Evolutionary conservation across 2,113 vertebrate species (phyloP).

Genomic region (Lampris incognitus): DNA sequence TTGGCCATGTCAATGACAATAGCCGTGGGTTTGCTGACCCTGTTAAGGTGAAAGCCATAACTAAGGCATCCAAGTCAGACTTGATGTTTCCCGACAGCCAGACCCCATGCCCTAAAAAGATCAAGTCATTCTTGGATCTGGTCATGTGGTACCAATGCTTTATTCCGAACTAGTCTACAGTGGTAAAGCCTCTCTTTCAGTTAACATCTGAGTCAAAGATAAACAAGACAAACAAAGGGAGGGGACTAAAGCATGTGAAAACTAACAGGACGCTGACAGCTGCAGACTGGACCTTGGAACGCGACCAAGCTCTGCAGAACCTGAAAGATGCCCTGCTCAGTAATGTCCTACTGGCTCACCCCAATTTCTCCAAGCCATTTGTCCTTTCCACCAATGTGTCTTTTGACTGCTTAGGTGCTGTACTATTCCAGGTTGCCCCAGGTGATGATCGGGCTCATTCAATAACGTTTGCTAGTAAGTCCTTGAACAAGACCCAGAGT

Average conservation of each 20-base stretch:
- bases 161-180: not conserved
- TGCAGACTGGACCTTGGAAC: slow-evolving; percentile 11
- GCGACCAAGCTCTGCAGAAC: slow-evolving; percentile 1
- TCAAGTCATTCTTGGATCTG: slow-evolving; percentile 20
- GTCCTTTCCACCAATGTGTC: too few species aligned
- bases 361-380: too few species aligned
- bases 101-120: not conserved
- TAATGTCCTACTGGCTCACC: not conserved
- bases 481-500: too few species aligned
- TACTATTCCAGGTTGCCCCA: not conserved
- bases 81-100: slow-evolving; percentile 2
- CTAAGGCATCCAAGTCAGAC: not conserved
- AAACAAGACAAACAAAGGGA: not conserved
- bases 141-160: slow-evolving; percentile 33
- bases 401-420: too few species aligned
- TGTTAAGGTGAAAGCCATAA: slow-evolving; percentile 18
- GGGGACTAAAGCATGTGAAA: not conserved
- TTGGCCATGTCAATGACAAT: slow-evolving; percentile 13
- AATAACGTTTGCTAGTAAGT: too few species aligned
- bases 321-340: slow-evolving; percentile 5
- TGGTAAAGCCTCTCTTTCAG: slow-evolving; percentile 13
- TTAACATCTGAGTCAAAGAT: not conserved
- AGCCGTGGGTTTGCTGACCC: slow-evolving; percentile 29
- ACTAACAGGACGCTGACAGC: not conserved
- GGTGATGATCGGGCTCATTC: too few species aligned